Conservation (phyloP, 2,113 vertebrate genomes). For the Okapia johnstoni region DNA sequence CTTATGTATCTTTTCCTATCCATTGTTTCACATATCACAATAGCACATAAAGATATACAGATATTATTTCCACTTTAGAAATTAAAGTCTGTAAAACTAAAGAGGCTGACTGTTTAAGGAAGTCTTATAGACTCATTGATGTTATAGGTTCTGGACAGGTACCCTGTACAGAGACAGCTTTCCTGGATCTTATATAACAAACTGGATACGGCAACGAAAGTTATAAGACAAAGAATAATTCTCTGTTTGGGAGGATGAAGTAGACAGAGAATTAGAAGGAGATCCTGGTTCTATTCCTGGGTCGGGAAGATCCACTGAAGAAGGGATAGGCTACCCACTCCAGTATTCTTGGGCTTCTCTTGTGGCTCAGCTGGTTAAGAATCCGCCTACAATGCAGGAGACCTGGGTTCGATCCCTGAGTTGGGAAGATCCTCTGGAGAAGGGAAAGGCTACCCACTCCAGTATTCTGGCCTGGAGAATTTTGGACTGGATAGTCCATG, state of each 20-base stretch:
- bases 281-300: background rate
- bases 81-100: background rate
- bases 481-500: background rate
- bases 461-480: background rate
- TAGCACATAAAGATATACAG: background rate
- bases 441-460: background rate
- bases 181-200: background rate
- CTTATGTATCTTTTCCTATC: background rate
- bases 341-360: background rate
- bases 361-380: background rate
- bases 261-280: background rate
- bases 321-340: background rate
- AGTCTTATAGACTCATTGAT: background rate
- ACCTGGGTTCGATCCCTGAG: background rate
- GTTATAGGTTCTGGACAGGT: background rate
- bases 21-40: background rate
- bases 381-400: background rate
- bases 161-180: background rate
- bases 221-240: background rate
- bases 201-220: background rate
- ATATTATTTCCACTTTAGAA: background rate
- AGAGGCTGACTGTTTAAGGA: background rate
- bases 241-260: background rate
- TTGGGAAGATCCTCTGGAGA: background rate
- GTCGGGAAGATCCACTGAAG: accelerated